Evolutionary conservation across 2,888 invertebrate species (phyloP).

Genomic region (Cryptocephalus primarius): DNA sequence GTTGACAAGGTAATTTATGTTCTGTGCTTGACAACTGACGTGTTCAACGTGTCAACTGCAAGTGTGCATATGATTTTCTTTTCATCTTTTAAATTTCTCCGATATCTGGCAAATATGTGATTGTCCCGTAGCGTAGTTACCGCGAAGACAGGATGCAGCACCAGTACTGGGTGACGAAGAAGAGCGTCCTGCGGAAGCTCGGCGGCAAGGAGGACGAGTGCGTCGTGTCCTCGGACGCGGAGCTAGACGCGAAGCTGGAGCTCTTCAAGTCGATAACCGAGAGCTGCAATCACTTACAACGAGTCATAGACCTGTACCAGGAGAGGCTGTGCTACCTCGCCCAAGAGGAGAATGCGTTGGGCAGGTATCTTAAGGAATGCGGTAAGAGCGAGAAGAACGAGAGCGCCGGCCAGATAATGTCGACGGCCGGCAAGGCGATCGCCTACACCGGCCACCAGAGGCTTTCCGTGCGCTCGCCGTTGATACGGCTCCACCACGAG

Average conservation of each 20-base stretch:
- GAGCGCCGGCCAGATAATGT: constrained; percentile 79
- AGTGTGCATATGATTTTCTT: too few relatives aligned
- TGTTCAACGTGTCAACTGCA: too few relatives aligned
- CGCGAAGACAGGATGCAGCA: constrained; percentile 57
- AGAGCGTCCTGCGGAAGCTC: constrained; percentile 82
- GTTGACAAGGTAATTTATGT: too few relatives aligned
- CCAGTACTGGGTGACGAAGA: constrained; percentile 98
- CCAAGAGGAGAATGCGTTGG: constrained; percentile 87
- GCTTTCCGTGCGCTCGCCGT: constrained; percentile 72
- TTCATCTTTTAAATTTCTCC: too few relatives aligned
- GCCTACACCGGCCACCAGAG: constrained; percentile 71
- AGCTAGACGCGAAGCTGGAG: constrained; percentile 92
- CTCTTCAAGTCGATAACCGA: constrained; percentile 86
- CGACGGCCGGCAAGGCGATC: constrained; percentile 67
- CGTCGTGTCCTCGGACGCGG: constrained; percentile 91
- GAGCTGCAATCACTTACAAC: constrained; percentile 76
- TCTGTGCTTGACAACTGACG: too few relatives aligned
- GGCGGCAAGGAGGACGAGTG: constrained; percentile 97
- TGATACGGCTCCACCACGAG: constrained; percentile 83
- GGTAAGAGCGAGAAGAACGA: constrained; percentile 78
- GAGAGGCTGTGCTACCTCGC: constrained; percentile 85
- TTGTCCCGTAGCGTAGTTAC: too few relatives aligned
- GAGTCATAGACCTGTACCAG: constrained; percentile 86
- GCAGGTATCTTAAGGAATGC: constrained; percentile 87
- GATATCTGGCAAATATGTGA: too few relatives aligned